Evolutionary conservation across 2,888 invertebrate species (phyloP).

Genomic region (Philereme transversata): DNA sequence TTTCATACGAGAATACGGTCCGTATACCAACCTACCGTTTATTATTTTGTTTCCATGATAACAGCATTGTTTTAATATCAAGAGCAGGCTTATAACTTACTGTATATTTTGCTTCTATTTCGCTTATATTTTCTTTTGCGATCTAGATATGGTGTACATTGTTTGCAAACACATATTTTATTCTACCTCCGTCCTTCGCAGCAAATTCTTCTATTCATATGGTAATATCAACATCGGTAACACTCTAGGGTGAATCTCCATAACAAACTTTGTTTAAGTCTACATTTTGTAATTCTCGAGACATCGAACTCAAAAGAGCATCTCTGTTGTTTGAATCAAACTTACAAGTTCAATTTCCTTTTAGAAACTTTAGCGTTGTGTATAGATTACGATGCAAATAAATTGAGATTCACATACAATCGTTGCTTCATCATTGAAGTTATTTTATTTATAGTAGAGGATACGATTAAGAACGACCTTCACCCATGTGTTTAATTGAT

Average conservation of each 20-base stretch:
- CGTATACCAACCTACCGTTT: conserved; percentile 1
- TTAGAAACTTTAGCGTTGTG: not conserved
- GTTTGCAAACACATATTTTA: conserved; percentile 32
- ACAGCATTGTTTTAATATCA: conserved; percentile 6
- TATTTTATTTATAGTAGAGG: too few species aligned
- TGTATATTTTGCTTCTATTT: conserved; percentile 10
- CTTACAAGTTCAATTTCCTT: conserved; percentile 12
- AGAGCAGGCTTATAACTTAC: conserved; percentile 6
- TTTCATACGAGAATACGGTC: conserved; percentile 24
- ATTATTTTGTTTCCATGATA: not conserved
- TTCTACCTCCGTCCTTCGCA: conserved; percentile 18
- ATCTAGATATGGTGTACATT: conserved; percentile 26
- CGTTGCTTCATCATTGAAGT: not conserved
- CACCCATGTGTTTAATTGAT: too few species aligned
- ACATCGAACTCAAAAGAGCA: conserved; percentile 16
- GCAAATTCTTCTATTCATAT: conserved; percentile 41
- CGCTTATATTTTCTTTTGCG: conserved; percentile 12
- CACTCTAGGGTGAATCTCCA: conserved; percentile 37
- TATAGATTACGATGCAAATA: not conserved
- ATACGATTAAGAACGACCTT: too few species aligned
- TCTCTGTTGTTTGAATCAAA: conserved; percentile 17
- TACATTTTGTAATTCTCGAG: conserved; percentile 18
- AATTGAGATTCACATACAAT: not conserved
- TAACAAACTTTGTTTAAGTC: conserved; percentile 31
- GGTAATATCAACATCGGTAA: conserved; percentile 39